phyloP scores from a whole-genome alignment of 1,140 invertebrate genomes.

The Lordiphosa collinella region DNA sequence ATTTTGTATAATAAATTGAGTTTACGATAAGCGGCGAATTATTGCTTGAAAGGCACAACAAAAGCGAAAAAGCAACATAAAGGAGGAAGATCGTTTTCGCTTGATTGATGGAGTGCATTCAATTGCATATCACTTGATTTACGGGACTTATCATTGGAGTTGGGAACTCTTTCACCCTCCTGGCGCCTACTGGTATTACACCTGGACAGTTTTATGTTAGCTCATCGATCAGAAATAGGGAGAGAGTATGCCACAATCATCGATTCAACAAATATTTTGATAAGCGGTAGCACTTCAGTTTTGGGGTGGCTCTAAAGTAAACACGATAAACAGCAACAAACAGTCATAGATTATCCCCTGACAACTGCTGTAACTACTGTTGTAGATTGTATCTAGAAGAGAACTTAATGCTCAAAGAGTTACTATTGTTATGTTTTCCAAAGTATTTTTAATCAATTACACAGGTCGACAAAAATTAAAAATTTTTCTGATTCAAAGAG shows the following conservation, averaged over 20 bases:
- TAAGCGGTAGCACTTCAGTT: too few relatives aligned
- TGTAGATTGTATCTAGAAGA: too few relatives aligned
- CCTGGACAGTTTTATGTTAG: conserved; percentile 50
- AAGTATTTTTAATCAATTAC: too few relatives aligned
- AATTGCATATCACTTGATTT: conserved; percentile 34
- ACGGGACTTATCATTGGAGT: conserved; percentile 31
- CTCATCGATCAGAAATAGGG: conserved; percentile 45
- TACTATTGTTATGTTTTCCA: too few relatives aligned
- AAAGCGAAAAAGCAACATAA: not conserved
- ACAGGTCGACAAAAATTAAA: too few relatives aligned
- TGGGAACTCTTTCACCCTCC: not conserved
- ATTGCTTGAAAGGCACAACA: conserved; percentile 22
- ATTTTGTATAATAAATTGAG: conserved; percentile 77
- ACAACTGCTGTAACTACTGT: too few relatives aligned
- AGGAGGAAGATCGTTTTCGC: conserved; percentile 39
- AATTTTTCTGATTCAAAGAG: too few relatives aligned
- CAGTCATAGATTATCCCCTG: too few relatives aligned
- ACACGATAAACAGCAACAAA: too few relatives aligned
- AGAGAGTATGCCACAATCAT: conserved; percentile 32
- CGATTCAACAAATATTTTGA: conserved; percentile 25
- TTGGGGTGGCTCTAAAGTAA: too few relatives aligned
- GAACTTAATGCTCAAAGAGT: too few relatives aligned
- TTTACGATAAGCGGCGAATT: conserved; percentile 66
- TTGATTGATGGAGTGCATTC: conserved; percentile 42
- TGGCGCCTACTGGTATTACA: conserved; percentile 72